Percentiles rank a stretch among this genome's conserved stretches.
Evolutionary conservation across 2,888 invertebrate genomes (phyloP).

Genomic region (Pasiphila rectangulata): DNA sequence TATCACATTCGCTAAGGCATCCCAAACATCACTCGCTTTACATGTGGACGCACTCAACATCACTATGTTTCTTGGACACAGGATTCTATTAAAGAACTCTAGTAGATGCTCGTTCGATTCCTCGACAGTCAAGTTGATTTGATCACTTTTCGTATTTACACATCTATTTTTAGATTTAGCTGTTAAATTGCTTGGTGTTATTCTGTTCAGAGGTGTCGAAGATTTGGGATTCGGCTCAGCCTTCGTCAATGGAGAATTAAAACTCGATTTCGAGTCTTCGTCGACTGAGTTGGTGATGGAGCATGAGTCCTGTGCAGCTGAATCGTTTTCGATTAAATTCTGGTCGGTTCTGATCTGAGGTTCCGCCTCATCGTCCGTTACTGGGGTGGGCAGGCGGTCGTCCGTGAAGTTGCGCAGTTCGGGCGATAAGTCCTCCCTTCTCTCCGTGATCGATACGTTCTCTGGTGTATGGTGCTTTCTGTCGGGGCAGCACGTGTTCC

Average conservation of each 20-base stretch:
- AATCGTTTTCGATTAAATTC: conserved; percentile 2
- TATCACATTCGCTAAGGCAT: conserved; percentile 63
- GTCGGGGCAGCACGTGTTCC: conserved; percentile 64
- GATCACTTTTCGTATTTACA: background rate
- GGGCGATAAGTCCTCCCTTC: conserved; percentile 48
- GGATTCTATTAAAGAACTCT: conserved; percentile 60
- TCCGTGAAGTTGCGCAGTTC: conserved; percentile 52
- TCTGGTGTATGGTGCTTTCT: conserved; percentile 42
- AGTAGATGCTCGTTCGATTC: conserved; percentile 34
- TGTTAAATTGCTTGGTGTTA: background rate
- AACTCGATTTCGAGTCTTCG: background rate
- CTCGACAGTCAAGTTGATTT: conserved; percentile 12
- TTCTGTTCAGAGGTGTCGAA: conserved; percentile 7
- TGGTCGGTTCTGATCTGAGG: background rate
- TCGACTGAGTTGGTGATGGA: conserved; percentile 1
- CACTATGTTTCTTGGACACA: conserved; percentile 66
- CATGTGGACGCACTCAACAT: conserved; percentile 46
- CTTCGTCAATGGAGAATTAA: conserved; percentile 5
- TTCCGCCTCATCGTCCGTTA: conserved; percentile 49
- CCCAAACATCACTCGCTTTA: conserved; percentile 55
- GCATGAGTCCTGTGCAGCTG: conserved; percentile 3
- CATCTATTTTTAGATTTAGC: background rate
- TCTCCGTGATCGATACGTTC: conserved; percentile 42
- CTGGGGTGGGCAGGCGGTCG: conserved; percentile 48
- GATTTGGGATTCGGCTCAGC: background rate